Evolutionary conservation across 64 coral and sea anemone species (phyloP).

Genomic region (Hydrozoanthus tunicans): DNA sequence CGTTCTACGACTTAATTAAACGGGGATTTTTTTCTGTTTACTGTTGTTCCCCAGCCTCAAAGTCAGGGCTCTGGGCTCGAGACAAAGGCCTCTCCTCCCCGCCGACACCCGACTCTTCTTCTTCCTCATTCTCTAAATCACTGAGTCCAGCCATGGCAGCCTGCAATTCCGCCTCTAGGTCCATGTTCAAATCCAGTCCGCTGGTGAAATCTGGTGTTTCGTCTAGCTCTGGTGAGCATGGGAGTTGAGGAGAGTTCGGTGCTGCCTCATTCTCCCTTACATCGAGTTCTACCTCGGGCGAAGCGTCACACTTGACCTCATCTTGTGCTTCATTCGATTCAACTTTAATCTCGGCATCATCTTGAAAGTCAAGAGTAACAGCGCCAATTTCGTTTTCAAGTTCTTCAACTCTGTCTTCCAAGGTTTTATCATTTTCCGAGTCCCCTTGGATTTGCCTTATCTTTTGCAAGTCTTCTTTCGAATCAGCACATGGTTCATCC

Average conservation of each 20-base stretch:
- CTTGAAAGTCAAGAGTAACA: neutral
- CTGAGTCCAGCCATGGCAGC: slow-evolving; percentile 61
- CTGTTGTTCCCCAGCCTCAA: neutral
- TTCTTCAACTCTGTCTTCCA: neutral
- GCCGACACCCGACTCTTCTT: neutral
- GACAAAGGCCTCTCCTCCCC: neutral
- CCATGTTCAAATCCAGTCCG: slow-evolving; percentile 75
- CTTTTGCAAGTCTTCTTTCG: neutral
- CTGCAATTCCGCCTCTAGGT: slow-evolving; percentile 68
- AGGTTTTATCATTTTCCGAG: neutral
- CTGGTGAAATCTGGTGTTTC: slow-evolving; percentile 75
- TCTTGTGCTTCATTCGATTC: neutral
- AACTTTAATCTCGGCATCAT: neutral
- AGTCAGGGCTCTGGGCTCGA: neutral
- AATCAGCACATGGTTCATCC: neutral
- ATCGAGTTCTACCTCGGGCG: neutral
- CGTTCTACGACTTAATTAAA: too few species aligned
- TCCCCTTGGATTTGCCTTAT: neutral
- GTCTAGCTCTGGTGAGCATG: slow-evolving; percentile 65
- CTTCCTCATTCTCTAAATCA: neutral
- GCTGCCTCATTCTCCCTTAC: neutral
- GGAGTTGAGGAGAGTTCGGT: slow-evolving; percentile 42
- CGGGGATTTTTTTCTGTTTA: too few species aligned
- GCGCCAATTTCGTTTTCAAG: neutral
- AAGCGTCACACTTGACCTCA: neutral